A percentile compares a stretch with the other conserved stretches of the same genome.
Evolutionary conservation across 2,888 invertebrate genomes (phyloP).

Genomic region (Tetanocera ferruginea): DNA sequence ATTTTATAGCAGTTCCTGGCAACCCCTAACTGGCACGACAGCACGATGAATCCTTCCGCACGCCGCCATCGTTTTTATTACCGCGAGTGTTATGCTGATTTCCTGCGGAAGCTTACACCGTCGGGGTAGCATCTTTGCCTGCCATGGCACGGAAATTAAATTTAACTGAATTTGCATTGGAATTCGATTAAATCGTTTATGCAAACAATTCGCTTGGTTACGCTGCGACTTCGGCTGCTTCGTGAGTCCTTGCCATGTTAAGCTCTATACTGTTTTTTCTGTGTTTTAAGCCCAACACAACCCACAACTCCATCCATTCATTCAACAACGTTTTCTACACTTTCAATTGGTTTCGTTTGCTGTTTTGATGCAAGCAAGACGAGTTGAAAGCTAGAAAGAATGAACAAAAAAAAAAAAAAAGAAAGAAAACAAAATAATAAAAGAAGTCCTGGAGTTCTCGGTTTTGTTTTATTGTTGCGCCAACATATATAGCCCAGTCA

Average conservation of each 20-base stretch:
- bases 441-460: background rate
- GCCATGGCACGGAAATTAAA: conserved; percentile 62
- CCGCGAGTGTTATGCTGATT: conserved; percentile 65
- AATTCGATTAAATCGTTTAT: conserved; percentile 69
- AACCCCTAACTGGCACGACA: background rate
- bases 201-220: conserved; percentile 60
- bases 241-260: background rate
- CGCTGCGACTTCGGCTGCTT: conserved; percentile 20
- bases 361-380: conserved; percentile 1
- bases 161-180: conserved; percentile 68
- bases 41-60: conserved; percentile 18
- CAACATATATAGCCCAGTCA: conserved; percentile 18
- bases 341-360: conserved; percentile 4
- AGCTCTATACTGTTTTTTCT: too few relatives aligned
- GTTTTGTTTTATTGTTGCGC: background rate
- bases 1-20: conserved; percentile 15
- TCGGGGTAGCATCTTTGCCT: conserved; percentile 23
- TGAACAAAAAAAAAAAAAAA: background rate
- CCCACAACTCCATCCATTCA: background rate
- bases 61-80: conserved; percentile 56
- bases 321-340: background rate
- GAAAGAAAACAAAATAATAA: background rate
- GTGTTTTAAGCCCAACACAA: background rate
- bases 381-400: background rate
- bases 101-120: conserved; percentile 50